phyloP scores from a whole-genome alignment of 1,140 invertebrate species.

The Caerostris darwini region DNA sequence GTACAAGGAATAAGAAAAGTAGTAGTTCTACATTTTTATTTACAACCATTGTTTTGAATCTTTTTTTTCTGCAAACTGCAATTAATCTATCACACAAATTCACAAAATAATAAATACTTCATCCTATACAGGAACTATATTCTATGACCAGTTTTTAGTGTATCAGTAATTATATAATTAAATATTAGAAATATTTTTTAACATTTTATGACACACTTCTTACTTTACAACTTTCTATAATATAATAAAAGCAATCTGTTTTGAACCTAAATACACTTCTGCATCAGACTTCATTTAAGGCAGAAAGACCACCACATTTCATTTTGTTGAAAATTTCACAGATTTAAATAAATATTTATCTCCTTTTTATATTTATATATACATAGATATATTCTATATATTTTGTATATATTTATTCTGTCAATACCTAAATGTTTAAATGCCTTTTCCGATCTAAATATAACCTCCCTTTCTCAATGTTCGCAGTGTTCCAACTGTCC shows the following conservation, averaged over 20 bases:
- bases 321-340: background rate
- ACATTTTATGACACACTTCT: background rate
- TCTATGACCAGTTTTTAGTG: background rate
- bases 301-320: background rate
- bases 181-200: background rate
- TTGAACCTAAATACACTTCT: slow-evolving; percentile 27
- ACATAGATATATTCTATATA: background rate
- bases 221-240: slow-evolving; percentile 12
- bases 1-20: background rate
- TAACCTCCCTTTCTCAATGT: slow-evolving; percentile 78
- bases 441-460: slow-evolving; percentile 47
- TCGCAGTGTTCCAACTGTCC: slow-evolving; percentile 74
- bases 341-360: slow-evolving; percentile 24
- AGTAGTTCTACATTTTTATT: background rate
- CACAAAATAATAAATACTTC: slow-evolving; percentile 18
- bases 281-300: background rate
- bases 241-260: slow-evolving; percentile 37
- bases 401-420: background rate
- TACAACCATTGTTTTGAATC: slow-evolving; percentile 9
- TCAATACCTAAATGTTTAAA: background rate
- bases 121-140: slow-evolving; percentile 12
- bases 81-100: background rate
- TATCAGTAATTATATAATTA: background rate
- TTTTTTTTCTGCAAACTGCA: background rate
- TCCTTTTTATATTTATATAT: slow-evolving; percentile 2